Conservation (phyloP, 2,797 vertebrate species). For the Dicrostonyx torquatus region DNA sequence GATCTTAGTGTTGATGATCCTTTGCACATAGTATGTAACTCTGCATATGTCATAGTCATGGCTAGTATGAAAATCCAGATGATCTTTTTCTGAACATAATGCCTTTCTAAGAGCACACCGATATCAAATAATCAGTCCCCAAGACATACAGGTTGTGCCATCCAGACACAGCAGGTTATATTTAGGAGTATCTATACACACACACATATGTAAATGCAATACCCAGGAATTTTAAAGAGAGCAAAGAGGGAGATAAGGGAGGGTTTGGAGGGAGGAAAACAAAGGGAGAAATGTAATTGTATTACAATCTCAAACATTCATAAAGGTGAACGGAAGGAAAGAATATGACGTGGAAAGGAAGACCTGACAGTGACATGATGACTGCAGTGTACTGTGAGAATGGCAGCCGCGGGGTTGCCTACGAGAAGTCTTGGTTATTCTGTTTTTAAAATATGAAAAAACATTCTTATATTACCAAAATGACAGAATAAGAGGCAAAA, state of each 20-base stretch:
- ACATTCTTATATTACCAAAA: background rate
- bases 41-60: background rate
- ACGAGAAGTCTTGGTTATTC: background rate
- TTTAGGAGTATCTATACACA: too few species aligned
- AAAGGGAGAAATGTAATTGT: background rate
- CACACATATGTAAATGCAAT: too few species aligned
- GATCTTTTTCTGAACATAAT: conserved; percentile 1
- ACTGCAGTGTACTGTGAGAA: background rate
- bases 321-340: background rate
- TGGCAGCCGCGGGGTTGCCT: background rate
- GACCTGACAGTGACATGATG: background rate
- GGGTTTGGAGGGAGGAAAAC: background rate
- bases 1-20: background rate
- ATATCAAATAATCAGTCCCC: background rate
- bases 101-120: background rate
- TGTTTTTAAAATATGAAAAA: background rate
- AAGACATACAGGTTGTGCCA: background rate
- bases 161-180: background rate
- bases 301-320: background rate
- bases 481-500: background rate
- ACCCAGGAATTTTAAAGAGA: background rate
- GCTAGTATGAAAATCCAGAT: background rate
- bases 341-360: background rate
- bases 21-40: background rate
- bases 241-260: background rate